phyloP scores from a whole-genome alignment of 2,113 vertebrate species.

The Fulica atra region DNA sequence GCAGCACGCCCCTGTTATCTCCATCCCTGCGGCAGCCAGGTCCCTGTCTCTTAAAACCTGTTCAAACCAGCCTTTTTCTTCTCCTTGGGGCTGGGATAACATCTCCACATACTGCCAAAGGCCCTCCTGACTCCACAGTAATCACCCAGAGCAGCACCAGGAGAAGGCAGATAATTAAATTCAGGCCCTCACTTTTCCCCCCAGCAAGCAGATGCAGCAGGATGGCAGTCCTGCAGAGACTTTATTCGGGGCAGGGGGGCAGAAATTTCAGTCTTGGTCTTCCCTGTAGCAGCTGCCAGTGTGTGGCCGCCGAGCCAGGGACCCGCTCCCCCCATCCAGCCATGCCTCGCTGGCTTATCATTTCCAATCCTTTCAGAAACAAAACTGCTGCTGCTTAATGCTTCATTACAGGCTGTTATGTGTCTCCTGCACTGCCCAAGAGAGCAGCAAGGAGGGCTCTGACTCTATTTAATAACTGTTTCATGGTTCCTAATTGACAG shows the following conservation, averaged over 20 bases:
- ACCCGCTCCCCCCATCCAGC: background rate
- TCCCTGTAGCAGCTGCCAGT: background rate
- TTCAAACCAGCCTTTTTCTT: background rate
- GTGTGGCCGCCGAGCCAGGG: background rate
- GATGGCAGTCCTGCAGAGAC: background rate
- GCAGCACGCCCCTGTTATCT: background rate
- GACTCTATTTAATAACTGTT: constrained; percentile 67
- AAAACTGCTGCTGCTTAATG: constrained; percentile 66
- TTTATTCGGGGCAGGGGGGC: background rate
- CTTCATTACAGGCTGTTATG: constrained; percentile 64
- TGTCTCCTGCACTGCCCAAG: constrained; percentile 47
- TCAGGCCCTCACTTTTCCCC: background rate
- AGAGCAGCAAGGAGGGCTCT: constrained; percentile 49
- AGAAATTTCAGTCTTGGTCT: background rate
- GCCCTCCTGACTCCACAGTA: background rate
- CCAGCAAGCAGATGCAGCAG: background rate
- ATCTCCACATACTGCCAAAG: background rate
- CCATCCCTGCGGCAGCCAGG: background rate
- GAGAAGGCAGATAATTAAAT: constrained; percentile 4
- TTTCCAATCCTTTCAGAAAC: constrained; percentile 69
- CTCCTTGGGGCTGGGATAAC: background rate
- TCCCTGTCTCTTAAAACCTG: background rate
- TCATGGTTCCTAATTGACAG: constrained; percentile 73
- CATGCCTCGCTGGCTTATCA: constrained; percentile 46
- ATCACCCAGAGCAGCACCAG: background rate